Evolutionary conservation across 2,888 invertebrate genomes (phyloP), one percentile per base, ranked within the genome.

Genomic region (Oscheius onirici): DNA sequence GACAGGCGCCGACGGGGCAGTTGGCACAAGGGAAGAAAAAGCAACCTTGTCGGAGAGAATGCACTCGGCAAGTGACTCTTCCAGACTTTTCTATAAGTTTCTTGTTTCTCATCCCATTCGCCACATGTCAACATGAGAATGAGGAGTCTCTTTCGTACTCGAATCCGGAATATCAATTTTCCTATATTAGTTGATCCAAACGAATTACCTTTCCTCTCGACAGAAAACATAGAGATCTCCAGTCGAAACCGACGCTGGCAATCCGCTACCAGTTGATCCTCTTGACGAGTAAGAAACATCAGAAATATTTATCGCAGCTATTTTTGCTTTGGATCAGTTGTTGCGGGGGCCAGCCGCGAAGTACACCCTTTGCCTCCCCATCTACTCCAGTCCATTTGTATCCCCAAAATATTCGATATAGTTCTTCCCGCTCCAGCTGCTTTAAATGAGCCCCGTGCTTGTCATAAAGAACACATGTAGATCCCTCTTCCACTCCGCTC

Each of bases 311-410:
- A 49, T 63, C 28, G 28, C 63, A 63, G 46, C 63, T 63, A 63
- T 63, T 63, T 63, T 63, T 63, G 63, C 44, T 20, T 58, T 15
- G 63, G 26, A 63, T 63, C 63, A 63, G 63, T 63, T 63, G 63
- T 63, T 63, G 49, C 63, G 63, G 26, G 49, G 63, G 63, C 46
- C 44, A n/a, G 24, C 46, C 46, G 24, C 49, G 63, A 46, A 49
- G 63, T 63, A 49, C 63, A 49, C 46, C 49, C 26, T 17, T 22
- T 49, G 20, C 49, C 34, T 26, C 63, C 17, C 17, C 41, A 3
- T 43, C 6, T 60, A 60, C 60, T 43, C 24, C 60, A 41, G 58
- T 41, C 28, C 20, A 41, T 60, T 22, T 22, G 13, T 22, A 41
- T 41, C 41, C 24, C 26, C 15, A 60, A 22, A 44, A n/a, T 26